Conservation (phyloP, 2,888 invertebrate species). For the Vanessa cardui region DNA sequence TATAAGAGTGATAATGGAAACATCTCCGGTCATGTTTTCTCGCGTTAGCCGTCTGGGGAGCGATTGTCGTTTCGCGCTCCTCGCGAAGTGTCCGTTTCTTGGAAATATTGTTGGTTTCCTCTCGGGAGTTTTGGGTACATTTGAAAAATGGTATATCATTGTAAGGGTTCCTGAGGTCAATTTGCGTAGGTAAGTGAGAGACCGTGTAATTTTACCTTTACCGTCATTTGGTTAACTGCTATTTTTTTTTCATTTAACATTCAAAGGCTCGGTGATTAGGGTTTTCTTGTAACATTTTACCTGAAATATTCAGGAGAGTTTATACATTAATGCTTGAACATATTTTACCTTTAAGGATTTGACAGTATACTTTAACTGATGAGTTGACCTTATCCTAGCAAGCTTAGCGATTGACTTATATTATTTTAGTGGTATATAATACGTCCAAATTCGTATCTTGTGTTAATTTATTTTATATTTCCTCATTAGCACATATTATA, state of each 20-base stretch:
- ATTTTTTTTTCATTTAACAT: neutral
- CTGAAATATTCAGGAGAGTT: too few relatives aligned
- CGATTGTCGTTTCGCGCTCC: conserved; percentile 33
- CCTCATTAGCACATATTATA: too few relatives aligned
- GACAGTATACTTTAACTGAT: too few relatives aligned
- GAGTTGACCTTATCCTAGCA: too few relatives aligned
- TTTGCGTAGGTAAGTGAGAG: conserved; percentile 33
- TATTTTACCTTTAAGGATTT: too few relatives aligned
- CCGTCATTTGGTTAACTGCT: neutral
- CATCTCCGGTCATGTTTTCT: conserved; percentile 14
- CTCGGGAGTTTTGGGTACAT: conserved; percentile 34
- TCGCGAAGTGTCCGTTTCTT: conserved; percentile 28
- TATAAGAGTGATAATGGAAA: conserved; percentile 13
- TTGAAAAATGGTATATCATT: conserved; percentile 39
- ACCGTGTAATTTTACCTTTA: conserved; percentile 25
- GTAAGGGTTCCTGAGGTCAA: conserved; percentile 31
- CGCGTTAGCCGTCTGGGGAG: conserved; percentile 33
- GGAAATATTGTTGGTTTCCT: conserved; percentile 36
- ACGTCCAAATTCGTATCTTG: too few relatives aligned
- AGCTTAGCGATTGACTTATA: too few relatives aligned
- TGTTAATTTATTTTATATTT: too few relatives aligned
- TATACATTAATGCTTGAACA: too few relatives aligned
- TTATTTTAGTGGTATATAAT: too few relatives aligned
- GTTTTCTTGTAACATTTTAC: too few relatives aligned
- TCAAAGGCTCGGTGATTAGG: too few relatives aligned